phyloP scores from a whole-genome alignment of 1,140 invertebrate genomes.

The Drosophila mojavensis region DNA sequence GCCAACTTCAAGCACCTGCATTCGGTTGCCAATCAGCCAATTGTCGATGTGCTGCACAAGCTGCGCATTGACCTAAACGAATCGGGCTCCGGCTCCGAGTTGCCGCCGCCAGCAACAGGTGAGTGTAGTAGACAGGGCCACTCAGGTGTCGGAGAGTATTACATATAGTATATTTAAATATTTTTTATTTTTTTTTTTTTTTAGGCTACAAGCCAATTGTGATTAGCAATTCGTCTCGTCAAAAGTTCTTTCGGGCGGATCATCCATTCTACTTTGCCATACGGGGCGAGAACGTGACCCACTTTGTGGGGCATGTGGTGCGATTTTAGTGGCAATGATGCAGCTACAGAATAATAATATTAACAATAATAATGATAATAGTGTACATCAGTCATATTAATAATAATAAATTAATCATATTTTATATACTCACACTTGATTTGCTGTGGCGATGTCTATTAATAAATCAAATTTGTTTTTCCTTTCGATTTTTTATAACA shows the following conservation, averaged over 20 bases:
- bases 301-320: conserved; percentile 74
- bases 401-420: conserved; percentile 21
- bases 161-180: no score
- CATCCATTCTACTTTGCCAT: conserved; percentile 83
- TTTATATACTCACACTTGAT: background rate
- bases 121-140: background rate
- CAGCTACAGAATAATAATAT: background rate
- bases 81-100: conserved; percentile 67
- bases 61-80: conserved; percentile 69
- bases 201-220: conserved; percentile 79
- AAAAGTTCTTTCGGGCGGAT: conserved; percentile 82
- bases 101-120: conserved; percentile 50
- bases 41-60: conserved; percentile 71
- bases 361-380: no score
- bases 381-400: background rate
- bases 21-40: conserved; percentile 42
- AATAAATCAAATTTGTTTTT: background rate
- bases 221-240: conserved; percentile 76
- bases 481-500: conserved; percentile 72
- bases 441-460: background rate
- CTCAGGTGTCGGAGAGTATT: background rate
- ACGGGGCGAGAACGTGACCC: conserved; percentile 64
- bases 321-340: conserved; percentile 46
- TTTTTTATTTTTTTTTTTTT: background rate
- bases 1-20: conserved; percentile 78